Percentiles rank a stretch among this genome's conserved stretches.
These are phyloP conservation scores for Platalea minor DNA, from an alignment of 2,797 vertebrate species.

Conservation along the genomic window DNA sequence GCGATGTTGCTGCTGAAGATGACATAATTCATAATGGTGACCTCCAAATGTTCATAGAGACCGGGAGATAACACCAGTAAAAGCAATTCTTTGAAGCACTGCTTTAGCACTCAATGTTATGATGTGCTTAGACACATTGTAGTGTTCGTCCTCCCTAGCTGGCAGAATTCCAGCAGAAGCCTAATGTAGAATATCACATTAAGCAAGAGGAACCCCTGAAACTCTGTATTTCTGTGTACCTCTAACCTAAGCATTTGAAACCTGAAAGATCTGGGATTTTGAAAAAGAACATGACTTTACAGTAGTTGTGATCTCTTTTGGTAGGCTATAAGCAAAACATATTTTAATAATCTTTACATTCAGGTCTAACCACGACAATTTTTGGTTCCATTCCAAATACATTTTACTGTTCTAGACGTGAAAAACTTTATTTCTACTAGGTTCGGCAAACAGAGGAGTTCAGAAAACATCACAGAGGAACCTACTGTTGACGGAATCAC, in stretches of 20 bases:
- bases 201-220: background rate
- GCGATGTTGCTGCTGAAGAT: background rate
- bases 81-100: background rate
- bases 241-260: background rate
- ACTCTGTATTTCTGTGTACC: background rate
- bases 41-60: background rate
- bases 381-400: background rate
- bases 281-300: background rate
- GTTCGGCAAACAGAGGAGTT: conserved; percentile 46
- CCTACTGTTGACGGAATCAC: conserved; percentile 73
- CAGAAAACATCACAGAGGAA: conserved; percentile 40
- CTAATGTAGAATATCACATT: background rate
- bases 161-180: background rate
- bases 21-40: background rate
- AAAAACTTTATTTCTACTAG: background rate
- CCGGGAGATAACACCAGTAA: background rate
- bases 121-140: fast-evolving
- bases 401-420: background rate
- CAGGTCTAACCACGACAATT: background rate
- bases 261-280: background rate
- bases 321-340: background rate
- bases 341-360: background rate
- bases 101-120: fast-evolving
- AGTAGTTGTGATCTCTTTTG: background rate
- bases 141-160: background rate